A percentile compares a stretch with the other conserved stretches of the same genome.
Conservation (phyloP, 1,140 invertebrate species). For the Sycophila sp. region DNA sequence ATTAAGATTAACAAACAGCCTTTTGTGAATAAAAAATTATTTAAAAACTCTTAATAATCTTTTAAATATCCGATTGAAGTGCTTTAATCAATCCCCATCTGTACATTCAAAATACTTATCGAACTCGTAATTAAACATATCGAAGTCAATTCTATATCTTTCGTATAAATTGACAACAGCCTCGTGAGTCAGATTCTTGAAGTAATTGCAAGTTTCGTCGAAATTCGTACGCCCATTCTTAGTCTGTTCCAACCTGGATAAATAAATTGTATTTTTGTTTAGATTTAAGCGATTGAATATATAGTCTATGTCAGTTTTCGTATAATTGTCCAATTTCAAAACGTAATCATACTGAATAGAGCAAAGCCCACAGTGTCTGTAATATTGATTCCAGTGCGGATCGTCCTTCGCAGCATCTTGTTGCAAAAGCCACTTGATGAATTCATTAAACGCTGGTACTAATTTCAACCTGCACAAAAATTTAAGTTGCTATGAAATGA, state of each 20-base stretch:
- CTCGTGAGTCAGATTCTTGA: conserved; percentile 50
- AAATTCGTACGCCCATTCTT: conserved; percentile 52
- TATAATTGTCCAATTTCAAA: conserved; percentile 57
- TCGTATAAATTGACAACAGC: conserved; percentile 52
- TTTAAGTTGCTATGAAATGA: background rate
- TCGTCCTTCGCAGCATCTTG: conserved; percentile 53
- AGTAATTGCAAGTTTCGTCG: conserved; percentile 56
- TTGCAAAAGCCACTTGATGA: conserved; percentile 56
- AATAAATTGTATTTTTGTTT: conserved; percentile 40
- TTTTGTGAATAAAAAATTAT: conserved; percentile 32
- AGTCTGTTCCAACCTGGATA: conserved; percentile 49
- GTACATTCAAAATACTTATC: conserved; percentile 53
- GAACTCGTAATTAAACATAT: conserved; percentile 60
- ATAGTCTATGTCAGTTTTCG: conserved; percentile 47
- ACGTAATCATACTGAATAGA: conserved; percentile 55
- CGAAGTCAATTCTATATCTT: conserved; percentile 60
- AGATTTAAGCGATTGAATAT: conserved; percentile 54
- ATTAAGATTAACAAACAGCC: background rate
- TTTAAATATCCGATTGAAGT: too few relatives aligned
- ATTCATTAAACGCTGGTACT: conserved; percentile 63
- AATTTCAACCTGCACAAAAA: conserved; percentile 55
- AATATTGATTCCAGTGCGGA: conserved; percentile 60
- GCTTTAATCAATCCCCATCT: conserved; percentile 19
- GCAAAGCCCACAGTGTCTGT: conserved; percentile 59
- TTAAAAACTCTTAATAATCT: too few relatives aligned